Evolutionary conservation across 2,888 invertebrate genomes (phyloP).

Genomic region (Globia sparganii): DNA sequence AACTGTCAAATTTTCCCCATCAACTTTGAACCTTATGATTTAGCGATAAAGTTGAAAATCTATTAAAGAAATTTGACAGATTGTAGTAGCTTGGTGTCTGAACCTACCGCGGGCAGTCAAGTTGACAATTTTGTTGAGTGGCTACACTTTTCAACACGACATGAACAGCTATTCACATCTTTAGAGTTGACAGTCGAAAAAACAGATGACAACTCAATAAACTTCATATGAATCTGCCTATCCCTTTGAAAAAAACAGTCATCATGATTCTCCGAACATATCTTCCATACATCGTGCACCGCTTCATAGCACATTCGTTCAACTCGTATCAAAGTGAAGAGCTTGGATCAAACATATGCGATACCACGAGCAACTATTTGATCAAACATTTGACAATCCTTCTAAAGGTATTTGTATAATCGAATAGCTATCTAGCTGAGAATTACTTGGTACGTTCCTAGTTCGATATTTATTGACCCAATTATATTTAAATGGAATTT

Average conservation of each 20-base stretch:
- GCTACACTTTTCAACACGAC: not conserved
- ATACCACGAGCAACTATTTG: slow-evolving; percentile 63
- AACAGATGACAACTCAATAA: not conserved
- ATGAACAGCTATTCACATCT: not conserved
- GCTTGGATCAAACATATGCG: slow-evolving; percentile 60
- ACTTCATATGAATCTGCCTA: not conserved
- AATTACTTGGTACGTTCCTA: slow-evolving; percentile 63
- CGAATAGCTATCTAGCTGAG: slow-evolving; percentile 69
- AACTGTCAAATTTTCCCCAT: no score
- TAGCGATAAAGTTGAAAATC: no score
- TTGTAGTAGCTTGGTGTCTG: no score
- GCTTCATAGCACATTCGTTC: not conserved
- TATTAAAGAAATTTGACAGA: no score
- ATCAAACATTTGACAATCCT: slow-evolving; percentile 71
- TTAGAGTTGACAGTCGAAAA: not conserved
- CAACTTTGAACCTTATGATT: no score
- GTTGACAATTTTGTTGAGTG: not conserved
- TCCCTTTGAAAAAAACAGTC: not conserved
- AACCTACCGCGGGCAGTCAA: not conserved
- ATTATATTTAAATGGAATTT: slow-evolving; percentile 13
- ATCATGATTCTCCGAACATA: not conserved
- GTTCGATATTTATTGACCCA: slow-evolving; percentile 11
- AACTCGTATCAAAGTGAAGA: slow-evolving; percentile 18
- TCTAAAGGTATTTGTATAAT: slow-evolving; percentile 71
- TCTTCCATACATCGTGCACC: not conserved